These are phyloP conservation scores for Conus canariensis DNA, from an alignment of 2,888 invertebrate genomes.

Conservation along the genomic window DNA sequence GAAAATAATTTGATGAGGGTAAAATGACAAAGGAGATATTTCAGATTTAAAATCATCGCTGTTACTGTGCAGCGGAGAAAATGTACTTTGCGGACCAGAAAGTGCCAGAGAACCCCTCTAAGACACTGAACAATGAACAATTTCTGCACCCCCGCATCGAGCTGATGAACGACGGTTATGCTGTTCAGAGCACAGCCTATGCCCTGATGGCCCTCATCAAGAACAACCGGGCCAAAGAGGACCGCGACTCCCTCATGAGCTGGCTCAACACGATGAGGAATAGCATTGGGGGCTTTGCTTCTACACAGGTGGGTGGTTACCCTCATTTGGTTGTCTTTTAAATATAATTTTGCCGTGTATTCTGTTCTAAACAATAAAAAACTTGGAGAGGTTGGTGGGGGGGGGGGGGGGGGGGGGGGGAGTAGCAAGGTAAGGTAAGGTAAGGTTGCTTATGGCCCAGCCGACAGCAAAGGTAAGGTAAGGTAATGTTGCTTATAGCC, in stretches of 20 bases:
- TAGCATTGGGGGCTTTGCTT: conserved; percentile 73
- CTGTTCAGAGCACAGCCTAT: conserved; percentile 95
- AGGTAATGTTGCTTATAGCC: too few relatives aligned
- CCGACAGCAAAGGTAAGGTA: too few relatives aligned
- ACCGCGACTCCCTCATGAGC: conserved; percentile 73
- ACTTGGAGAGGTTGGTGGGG: background rate
- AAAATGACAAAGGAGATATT: too few relatives aligned
- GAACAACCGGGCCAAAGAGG: conserved; percentile 58
- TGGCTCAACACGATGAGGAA: conserved; percentile 78
- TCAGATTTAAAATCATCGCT: too few relatives aligned
- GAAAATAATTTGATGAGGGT: too few relatives aligned
- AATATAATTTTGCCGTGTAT: background rate
- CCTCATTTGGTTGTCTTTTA: background rate
- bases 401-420: too few relatives aligned
- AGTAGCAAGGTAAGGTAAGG: too few relatives aligned
- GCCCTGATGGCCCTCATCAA: conserved; percentile 88
- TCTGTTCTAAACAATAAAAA: background rate
- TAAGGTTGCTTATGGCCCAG: too few relatives aligned
- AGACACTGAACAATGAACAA: conserved; percentile 80
- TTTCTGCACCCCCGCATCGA: conserved; percentile 90
- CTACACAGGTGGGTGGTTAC: conserved; percentile 70
- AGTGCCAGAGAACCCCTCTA: conserved; percentile 71
- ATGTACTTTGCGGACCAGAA: conserved; percentile 73
- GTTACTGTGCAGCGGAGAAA: conserved; percentile 40
- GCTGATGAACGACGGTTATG: conserved; percentile 91